phyloP scores from a whole-genome alignment of 2,888 invertebrate genomes.

The Eubasilissa splendida region DNA sequence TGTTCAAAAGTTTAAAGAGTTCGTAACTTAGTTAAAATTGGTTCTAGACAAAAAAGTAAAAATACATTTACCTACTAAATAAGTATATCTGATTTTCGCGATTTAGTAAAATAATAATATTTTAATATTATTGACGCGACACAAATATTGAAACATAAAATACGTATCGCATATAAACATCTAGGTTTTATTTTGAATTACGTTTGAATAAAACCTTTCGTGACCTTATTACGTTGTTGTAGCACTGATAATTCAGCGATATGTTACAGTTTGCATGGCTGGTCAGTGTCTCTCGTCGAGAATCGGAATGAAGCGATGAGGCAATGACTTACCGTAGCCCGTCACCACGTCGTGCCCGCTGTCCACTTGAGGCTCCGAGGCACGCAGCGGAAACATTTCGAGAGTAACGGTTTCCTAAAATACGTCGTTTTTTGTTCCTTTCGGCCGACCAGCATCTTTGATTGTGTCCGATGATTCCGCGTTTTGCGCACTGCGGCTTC shows the following conservation, averaged over 20 bases:
- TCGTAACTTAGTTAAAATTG: no score
- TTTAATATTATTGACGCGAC: no score
- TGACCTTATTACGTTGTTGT: no score
- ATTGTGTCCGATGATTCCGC: conserved; percentile 23
- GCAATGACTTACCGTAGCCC: background rate
- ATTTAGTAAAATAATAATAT: no score
- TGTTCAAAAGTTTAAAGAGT: no score
- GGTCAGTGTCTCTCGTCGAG: background rate
- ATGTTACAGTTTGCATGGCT: conserved; percentile 1
- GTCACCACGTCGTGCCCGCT: background rate
- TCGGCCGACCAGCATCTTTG: background rate
- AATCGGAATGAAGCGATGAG: background rate
- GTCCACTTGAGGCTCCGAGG: background rate
- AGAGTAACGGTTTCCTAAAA: conserved; percentile 22
- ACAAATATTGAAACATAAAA: no score
- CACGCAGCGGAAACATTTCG: background rate
- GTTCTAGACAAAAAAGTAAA: no score
- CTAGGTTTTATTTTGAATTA: no score
- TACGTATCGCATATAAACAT: no score
- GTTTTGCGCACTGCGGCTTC: conserved; percentile 31
- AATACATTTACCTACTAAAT: no score
- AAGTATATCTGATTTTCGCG: no score
- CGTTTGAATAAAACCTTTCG: no score
- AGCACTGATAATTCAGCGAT: background rate
- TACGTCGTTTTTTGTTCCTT: background rate